phyloP scores from a whole-genome alignment of 2,888 invertebrate species.

The Drosophila anceps region DNA sequence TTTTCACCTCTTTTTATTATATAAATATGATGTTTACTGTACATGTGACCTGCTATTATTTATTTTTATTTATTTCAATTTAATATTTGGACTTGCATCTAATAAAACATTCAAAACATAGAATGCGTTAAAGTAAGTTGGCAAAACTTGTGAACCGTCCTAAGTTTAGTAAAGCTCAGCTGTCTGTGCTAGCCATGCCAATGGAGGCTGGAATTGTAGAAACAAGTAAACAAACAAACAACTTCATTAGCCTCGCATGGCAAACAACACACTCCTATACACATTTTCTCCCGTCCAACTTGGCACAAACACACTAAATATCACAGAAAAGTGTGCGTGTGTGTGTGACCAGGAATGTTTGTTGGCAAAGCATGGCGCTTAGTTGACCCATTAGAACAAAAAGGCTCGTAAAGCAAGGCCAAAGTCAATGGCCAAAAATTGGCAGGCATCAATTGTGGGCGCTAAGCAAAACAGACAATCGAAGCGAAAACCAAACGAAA shows the following conservation, averaged over 20 bases:
- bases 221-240: constrained; percentile 71
- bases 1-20: neutral
- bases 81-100: too few species aligned
- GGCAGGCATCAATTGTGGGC: constrained; percentile 68
- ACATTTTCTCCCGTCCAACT: constrained; percentile 32
- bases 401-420: constrained; percentile 62
- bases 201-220: constrained; percentile 21
- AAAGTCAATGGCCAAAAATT: constrained; percentile 71
- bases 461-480: constrained; percentile 70
- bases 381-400: constrained; percentile 71
- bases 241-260: constrained; percentile 76
- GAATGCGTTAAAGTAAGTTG: neutral
- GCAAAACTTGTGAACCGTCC: constrained; percentile 5
- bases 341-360: constrained; percentile 12
- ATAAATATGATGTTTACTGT: neutral
- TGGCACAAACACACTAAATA: constrained; percentile 12
- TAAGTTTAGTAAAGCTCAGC: neutral
- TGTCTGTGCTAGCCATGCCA: constrained; percentile 25
- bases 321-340: constrained; percentile 10
- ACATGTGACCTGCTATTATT: neutral
- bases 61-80: neutral
- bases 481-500: constrained; percentile 29
- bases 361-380: constrained; percentile 54
- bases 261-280: constrained; percentile 40
- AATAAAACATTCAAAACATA: neutral